Conservation (phyloP, 2,797 vertebrate species). For the Australoheros facetus region DNA sequence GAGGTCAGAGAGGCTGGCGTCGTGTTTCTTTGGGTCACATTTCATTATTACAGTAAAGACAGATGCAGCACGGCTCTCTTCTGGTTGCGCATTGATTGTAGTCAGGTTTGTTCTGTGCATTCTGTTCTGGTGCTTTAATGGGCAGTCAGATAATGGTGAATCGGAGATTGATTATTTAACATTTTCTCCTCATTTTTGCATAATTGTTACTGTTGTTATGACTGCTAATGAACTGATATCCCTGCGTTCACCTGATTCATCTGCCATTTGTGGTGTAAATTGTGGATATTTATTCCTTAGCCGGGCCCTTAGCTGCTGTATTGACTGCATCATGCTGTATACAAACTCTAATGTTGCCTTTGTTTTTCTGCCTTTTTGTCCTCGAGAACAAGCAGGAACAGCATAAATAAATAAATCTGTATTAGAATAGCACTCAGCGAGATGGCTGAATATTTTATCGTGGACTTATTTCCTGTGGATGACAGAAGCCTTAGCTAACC, state of each 20-base stretch:
- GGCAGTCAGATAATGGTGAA: background rate
- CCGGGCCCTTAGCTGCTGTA: background rate
- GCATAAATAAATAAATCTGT: conserved; percentile 71
- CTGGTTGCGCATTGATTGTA: background rate
- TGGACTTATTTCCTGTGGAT: conserved; percentile 56
- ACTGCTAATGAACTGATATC: background rate
- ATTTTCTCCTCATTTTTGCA: background rate
- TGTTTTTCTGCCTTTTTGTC: conserved; percentile 46
- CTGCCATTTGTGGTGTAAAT: conserved; percentile 10
- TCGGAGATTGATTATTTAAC: background rate
- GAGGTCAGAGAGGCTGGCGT: conserved; percentile 6
- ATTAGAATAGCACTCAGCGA: conserved; percentile 66
- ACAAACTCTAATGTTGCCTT: conserved; percentile 35
- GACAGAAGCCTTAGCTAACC: conserved; percentile 12
- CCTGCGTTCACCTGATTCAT: background rate
- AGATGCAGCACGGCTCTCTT: background rate
- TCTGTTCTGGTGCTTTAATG: background rate
- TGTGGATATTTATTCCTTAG: conserved; percentile 10
- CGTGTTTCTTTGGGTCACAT: conserved; percentile 10
- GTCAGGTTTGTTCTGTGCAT: background rate
- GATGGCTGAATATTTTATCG: conserved; percentile 73
- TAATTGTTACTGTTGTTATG: background rate
- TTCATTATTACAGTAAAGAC: background rate
- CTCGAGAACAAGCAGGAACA: conserved; percentile 35
- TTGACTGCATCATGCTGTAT: conserved; percentile 13